Conservation (phyloP, 2,888 invertebrate genomes). For the Drosophila kambysellisi region DNA sequence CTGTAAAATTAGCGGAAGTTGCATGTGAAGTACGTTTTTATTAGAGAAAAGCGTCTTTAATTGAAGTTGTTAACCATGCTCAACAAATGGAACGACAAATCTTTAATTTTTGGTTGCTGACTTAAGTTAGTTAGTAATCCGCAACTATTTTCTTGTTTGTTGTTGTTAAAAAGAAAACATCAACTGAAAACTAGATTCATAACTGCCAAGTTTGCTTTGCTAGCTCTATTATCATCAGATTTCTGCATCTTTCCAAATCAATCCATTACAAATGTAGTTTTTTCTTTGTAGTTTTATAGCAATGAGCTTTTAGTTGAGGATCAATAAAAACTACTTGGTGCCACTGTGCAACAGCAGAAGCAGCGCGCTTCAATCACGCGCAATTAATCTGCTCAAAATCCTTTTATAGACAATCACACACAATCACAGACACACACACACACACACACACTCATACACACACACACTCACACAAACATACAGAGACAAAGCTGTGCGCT, state of each 20-base stretch:
- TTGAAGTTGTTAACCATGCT: neutral
- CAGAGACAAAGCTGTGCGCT: slow-evolving; percentile 31
- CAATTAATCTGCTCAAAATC: slow-evolving; percentile 82
- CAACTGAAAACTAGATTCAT: neutral
- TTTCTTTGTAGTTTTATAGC: slow-evolving; percentile 9
- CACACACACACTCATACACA: slow-evolving; percentile 10
- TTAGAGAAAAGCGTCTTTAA: neutral
- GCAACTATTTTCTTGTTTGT: neutral
- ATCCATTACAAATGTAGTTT: neutral
- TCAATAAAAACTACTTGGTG: slow-evolving; percentile 18
- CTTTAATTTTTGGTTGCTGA: neutral
- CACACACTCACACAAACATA: neutral
- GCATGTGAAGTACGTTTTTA: neutral
- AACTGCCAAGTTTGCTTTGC: neutral
- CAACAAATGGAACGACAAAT: neutral
- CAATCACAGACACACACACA: slow-evolving; percentile 52
- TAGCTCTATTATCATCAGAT: neutral
- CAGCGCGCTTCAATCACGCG: slow-evolving; percentile 77
- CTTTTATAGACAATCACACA: slow-evolving; percentile 82
- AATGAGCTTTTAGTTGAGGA: slow-evolving; percentile 3
- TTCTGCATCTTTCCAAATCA: neutral
- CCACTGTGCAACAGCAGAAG: slow-evolving; percentile 66
- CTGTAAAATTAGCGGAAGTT: slow-evolving; percentile 21
- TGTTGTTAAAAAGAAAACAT: neutral
- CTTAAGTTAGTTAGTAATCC: neutral